Base-by-base conservation (phyloP, 2,797 vertebrate genomes). In the Intellagama lesueurii region DNA sequence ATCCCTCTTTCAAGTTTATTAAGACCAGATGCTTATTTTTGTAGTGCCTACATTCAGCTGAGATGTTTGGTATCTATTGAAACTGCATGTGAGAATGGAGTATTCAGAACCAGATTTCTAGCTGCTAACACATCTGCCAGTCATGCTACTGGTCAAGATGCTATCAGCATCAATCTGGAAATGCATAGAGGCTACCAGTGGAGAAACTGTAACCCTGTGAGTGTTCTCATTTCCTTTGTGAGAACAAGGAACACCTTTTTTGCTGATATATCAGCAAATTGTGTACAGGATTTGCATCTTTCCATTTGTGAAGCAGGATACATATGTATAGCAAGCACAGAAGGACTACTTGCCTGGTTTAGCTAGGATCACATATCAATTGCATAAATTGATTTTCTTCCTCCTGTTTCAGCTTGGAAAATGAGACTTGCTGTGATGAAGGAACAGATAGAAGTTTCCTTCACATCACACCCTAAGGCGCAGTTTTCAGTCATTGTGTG, bases 401-500 rank as follows among this genome's bases (percentile, higher is more conserved):
- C 30, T 77, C 78, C 81, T 69, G 85, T 93, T 91, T 75, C 88
- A 97, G 97, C 91, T 89, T 97, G 97, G 97, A 95, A 95, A 92
- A 97, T 97, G 96, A 92, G 30, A 89, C 80, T 90, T 81, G 80
- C 79, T 91, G 5, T 87, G 60, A 81, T 1, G 40, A 89, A 32
- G 76, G 88, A 91, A 88, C 89, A 89, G 78, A 85, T 96, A 89
- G 92, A 96, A 69, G 94, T 96, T 88, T 90, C 81, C 88, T 96
- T 97, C 91, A 85, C 85, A 44, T 96, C 95, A 7, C 91, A 92
- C 70, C 87, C 83, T 60, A 93, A 95, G 9, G 96, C 96, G 88
- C 75, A 76, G 35, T 97, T 97, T 91, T 95, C 93, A 87, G 94
- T 96, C 87, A 82, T 93, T 84, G 92, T 97, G 76, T 97, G 97